Evolutionary conservation across 2,888 invertebrate genomes (phyloP).

Genomic region (Netelia melanura): DNA sequence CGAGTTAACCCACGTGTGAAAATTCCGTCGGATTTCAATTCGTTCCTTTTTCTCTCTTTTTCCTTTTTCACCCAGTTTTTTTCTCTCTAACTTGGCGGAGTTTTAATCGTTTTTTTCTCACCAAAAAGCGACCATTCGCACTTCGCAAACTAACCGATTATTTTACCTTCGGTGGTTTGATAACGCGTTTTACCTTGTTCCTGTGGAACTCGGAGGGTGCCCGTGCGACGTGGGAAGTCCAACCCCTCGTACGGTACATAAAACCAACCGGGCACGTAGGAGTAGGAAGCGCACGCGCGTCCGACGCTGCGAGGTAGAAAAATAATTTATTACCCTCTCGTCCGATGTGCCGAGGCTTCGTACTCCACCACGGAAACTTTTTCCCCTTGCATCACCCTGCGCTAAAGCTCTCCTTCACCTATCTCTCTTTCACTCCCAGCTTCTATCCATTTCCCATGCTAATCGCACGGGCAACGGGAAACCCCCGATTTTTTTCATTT

Average conservation of each 20-base stretch:
- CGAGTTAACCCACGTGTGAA: too few relatives aligned
- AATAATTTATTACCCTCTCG: constrained; percentile 66
- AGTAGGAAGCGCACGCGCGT: constrained; percentile 18
- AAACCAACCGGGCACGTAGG: constrained; percentile 12
- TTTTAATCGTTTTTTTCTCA: constrained; percentile 33
- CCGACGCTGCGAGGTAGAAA: constrained; percentile 41
- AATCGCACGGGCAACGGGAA: constrained; percentile 57
- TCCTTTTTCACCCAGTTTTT: not conserved
- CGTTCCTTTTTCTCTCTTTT: not conserved
- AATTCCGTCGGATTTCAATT: not conserved
- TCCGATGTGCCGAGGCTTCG: constrained; percentile 30
- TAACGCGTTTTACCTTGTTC: constrained; percentile 54
- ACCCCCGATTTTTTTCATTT: constrained; percentile 31
- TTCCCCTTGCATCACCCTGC: constrained; percentile 53
- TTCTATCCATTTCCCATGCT: constrained; percentile 60
- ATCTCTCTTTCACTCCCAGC: constrained; percentile 53
- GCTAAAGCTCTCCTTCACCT: constrained; percentile 39
- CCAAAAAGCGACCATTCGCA: constrained; percentile 36
- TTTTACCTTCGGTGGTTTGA: constrained; percentile 52
- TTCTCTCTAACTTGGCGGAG: too few relatives aligned
- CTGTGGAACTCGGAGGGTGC: constrained; percentile 8
- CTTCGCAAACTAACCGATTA: constrained; percentile 25
- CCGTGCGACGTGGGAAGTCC: constrained; percentile 9
- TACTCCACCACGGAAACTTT: constrained; percentile 54
- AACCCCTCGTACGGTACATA: not conserved